Base-by-base conservation (phyloP, 2,888 invertebrate species). In the Macrophya annulata region DNA sequence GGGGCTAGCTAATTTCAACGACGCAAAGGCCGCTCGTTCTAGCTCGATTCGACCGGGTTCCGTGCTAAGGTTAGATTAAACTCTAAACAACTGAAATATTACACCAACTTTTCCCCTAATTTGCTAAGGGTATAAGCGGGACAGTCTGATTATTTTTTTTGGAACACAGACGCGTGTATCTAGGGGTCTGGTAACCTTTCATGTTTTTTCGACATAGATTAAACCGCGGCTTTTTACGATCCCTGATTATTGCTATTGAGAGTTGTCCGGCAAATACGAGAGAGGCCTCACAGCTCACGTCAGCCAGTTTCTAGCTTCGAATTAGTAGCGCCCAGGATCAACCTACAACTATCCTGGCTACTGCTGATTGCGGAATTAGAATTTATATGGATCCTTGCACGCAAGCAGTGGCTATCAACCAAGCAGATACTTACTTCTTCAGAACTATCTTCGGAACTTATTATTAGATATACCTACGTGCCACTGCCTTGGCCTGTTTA, bases 371-470 rank as follows among this genome's bases (percentile, higher is more conserved):
- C 92, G 91, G 92, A 93, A 93, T 93, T 92, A 92, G 93, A 93
- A 93, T 93, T 93, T 93, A 93, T 93, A 93, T 93, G 93, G 93
- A 92, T 92, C 90, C 89, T 86, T 88, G 92, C 93, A 93, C 93
- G 93, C 93, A 91, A 92, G 84, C 90, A 92, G 92, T 87, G 91
- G 89, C 89, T 92, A 92, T 90, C 92, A 91, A 89, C 88, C 86
- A 2, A 55, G 72, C 72, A 43, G 81, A 86, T 84, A 83, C 65
- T 55, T 65, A 74, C 40, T 45, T 31, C 31, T 31, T 31, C 31
- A 3, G 31, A 37, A 72, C 25, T 62, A 15, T 37, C 79, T 59
- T 55, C 59, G 3, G 3, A 15, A 51, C 48, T 76, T 25, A 25
- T 31, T 21, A 62, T n/a, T 10, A 76, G 45, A 21, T 37, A 71